Evolutionary conservation across 2,797 vertebrate species (phyloP).

Genomic region (Nyctibius grandis): DNA sequence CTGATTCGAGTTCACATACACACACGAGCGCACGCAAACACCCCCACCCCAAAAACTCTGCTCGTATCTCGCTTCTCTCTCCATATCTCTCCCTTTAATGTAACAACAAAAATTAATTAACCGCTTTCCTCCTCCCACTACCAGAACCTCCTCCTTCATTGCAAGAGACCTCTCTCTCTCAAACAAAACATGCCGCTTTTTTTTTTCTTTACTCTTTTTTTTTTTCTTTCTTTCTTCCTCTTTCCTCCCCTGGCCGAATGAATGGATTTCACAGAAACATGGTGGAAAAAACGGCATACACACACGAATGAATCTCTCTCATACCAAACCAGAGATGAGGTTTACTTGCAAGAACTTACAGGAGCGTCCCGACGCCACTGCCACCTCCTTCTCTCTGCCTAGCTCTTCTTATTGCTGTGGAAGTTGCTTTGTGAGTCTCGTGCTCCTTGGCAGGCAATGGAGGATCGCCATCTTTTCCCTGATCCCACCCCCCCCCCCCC

Average conservation of each 20-base stretch:
- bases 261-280: constrained; percentile 50
- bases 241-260: constrained; percentile 59
- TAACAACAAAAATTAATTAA: constrained; percentile 71
- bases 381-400: constrained; percentile 63
- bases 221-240: background rate
- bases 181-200: constrained; percentile 15
- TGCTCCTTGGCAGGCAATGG: constrained; percentile 87
- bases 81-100: constrained; percentile 43
- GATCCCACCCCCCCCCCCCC: too few relatives aligned
- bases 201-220: background rate
- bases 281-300: background rate
- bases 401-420: constrained; percentile 74
- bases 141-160: constrained; percentile 54
- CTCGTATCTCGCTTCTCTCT: constrained; percentile 48
- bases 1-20: constrained; percentile 70
- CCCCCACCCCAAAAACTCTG: constrained; percentile 28
- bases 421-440: constrained; percentile 88
- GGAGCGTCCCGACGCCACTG: constrained; percentile 44
- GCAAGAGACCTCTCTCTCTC: constrained; percentile 51
- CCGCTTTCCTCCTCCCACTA: constrained; percentile 47
- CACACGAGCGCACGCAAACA: background rate
- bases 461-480: too few relatives aligned
- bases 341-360: constrained; percentile 71
- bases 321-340: constrained; percentile 53
- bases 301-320: background rate